Conservation (phyloP, 2,113 vertebrate species). For the Pogona vitticeps region DNA sequence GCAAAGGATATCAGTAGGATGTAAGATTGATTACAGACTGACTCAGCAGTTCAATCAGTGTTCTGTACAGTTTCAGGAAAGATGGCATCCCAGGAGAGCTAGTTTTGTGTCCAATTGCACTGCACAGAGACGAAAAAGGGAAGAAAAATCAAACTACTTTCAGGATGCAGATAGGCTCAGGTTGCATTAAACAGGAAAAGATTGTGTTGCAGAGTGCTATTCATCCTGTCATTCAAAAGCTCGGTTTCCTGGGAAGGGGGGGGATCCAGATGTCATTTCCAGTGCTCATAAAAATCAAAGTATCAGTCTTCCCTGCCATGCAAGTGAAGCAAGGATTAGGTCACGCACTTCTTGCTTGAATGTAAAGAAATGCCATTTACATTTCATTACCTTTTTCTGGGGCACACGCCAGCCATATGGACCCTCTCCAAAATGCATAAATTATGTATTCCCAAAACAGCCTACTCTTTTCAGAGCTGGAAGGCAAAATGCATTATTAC, state of each 20-base stretch:
- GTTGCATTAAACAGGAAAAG: conserved; percentile 71
- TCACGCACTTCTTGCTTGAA: not conserved
- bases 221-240: conserved; percentile 59
- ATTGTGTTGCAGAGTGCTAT: conserved; percentile 63
- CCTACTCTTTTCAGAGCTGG: not conserved
- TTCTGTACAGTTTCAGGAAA: conserved; percentile 87
- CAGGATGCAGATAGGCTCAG: conserved; percentile 69
- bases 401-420: not conserved
- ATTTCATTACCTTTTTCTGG: not conserved
- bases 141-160: conserved; percentile 73
- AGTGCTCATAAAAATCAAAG: conserved; percentile 43
- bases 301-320: not conserved
- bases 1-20: conserved; percentile 79
- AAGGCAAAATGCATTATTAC: not conserved
- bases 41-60: conserved; percentile 81
- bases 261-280: conserved; percentile 55
- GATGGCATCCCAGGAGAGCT: conserved; percentile 70
- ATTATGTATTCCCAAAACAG: not conserved
- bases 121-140: conserved; percentile 42
- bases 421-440: not conserved
- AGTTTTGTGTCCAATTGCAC: conserved; percentile 75
- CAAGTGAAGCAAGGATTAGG: not conserved
- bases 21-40: conserved; percentile 83
- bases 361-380: not conserved
- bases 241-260: conserved; percentile 48